Evolutionary conservation across 2,113 vertebrate genomes (phyloP), one percentile per base, ranked within the genome.

Genomic region (Dicentrarchus labrax): DNA sequence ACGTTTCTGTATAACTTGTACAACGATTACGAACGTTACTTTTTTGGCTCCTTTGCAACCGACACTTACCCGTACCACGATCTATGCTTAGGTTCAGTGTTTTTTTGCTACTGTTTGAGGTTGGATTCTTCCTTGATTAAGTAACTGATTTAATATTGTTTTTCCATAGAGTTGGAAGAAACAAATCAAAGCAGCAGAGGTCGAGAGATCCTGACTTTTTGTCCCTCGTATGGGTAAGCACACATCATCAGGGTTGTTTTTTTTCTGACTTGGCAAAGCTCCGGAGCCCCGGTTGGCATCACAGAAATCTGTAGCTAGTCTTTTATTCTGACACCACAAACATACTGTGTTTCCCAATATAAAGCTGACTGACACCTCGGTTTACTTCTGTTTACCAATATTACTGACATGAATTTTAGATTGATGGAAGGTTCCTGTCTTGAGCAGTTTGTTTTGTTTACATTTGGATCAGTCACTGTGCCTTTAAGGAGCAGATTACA

Each of bases 401-500:
- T 11, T 4, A 38, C 7, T 21, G 21, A 53, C 19, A 51, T 47
- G 43, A 30, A 3, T 30, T 36, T 10, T 19, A 13, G 65, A 69
- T 17, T 22, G 47, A 53, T 5, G 1, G 38, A 9, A 0, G 56
- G 16, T 13, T 47, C 12, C 45, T 13, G 45, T 53, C 0, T 78
- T 11, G 8, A 82, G 24, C 50, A 38, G 43, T 30, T 0, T 15
- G 17, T 19, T 17, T 15, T 72, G 22, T 66, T 70, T 45, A 30
- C 62, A 41, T 7, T 47, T 24, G 8, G 15, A 19, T 64, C 6
- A 19, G 21, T 0, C 22, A 21, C n/a, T 53, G 51, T 24, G 17
- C 61, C 77, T 88, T 75, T 72, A 72, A 82, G 69, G 15, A 83
- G 21, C 54, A 15, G 13, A 69, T 82, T 16, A 22, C 72, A 60